These are phyloP conservation scores for Loriculus beryllinus DNA, from an alignment of 2,797 vertebrate species.

Conservation along the genomic window DNA sequence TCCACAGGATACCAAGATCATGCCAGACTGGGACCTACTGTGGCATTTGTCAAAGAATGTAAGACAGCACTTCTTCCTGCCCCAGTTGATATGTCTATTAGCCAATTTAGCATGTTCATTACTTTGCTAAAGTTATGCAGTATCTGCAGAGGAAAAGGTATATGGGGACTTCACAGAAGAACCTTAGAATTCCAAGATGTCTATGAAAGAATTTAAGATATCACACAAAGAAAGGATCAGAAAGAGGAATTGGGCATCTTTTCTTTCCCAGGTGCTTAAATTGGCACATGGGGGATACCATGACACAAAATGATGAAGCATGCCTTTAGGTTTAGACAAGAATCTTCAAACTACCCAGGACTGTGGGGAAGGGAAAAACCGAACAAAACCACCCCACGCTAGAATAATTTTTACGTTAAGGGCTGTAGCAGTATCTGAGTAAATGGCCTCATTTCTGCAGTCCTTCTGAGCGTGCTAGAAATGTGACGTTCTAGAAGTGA, in stretches of 20 bases:
- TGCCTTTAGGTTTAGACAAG: not conserved
- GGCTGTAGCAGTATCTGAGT: not conserved
- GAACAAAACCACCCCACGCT: not conserved
- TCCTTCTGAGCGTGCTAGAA: not conserved
- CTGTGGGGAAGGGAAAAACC: not conserved
- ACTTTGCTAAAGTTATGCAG: accelerated
- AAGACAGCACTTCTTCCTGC: not conserved
- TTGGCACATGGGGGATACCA: not conserved
- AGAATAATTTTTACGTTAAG: not conserved
- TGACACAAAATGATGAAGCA: not conserved
- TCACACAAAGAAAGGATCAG: not conserved
- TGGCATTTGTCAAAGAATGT: not conserved
- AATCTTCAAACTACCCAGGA: not conserved
- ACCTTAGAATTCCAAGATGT: not conserved
- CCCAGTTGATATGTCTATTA: not conserved
- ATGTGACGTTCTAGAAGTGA: accelerated
- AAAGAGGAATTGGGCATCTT: not conserved
- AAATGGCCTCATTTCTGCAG: not conserved
- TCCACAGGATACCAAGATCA: not conserved
- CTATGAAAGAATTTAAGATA: not conserved
- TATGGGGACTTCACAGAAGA: not conserved
- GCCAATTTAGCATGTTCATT: not conserved
- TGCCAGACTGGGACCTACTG: not conserved
- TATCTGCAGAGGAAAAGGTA: not conserved
- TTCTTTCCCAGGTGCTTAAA: not conserved